Conservation (phyloP, 1,140 invertebrate genomes). For the Pseudobourletiella spinata region DNA sequence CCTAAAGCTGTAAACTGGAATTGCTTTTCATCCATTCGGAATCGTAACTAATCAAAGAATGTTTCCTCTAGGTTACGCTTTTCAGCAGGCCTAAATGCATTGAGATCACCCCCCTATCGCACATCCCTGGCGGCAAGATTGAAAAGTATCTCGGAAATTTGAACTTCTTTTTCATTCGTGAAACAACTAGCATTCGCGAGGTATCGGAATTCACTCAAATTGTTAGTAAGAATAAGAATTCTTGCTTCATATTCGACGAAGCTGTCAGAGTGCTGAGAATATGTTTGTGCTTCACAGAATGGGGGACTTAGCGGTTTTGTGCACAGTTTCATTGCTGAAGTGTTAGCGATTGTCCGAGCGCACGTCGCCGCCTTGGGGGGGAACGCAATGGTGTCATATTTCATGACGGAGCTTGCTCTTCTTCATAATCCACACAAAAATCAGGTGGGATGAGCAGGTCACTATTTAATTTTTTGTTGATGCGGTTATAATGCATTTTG, state of each 20-base stretch:
- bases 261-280: too few species aligned
- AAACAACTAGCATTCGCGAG: constrained; percentile 84
- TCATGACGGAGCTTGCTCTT: constrained; percentile 81
- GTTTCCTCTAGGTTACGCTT: too few species aligned
- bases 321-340: constrained; percentile 85
- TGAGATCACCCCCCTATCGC: constrained; percentile 74
- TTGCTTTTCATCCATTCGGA: too few species aligned
- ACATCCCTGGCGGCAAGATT: constrained; percentile 67
- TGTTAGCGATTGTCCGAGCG: constrained; percentile 78
- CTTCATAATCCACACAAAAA: constrained; percentile 91
- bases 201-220: too few species aligned
- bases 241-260: too few species aligned
- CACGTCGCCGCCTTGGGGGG: constrained; percentile 89
- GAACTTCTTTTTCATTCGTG: constrained; percentile 91
- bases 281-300: constrained; percentile 51
- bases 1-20: too few species aligned
- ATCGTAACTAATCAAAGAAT: too few species aligned
- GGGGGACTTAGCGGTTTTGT: constrained; percentile 88
- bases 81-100: constrained; percentile 45
- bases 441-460: constrained; percentile 56
- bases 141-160: constrained; percentile 83
- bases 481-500: not conserved
- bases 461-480: not conserved
- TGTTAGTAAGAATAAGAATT: too few species aligned
- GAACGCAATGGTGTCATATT: constrained; percentile 89